Evolutionary conservation across 2,797 vertebrate species (phyloP).

Genomic region (Coilia nasus): DNA sequence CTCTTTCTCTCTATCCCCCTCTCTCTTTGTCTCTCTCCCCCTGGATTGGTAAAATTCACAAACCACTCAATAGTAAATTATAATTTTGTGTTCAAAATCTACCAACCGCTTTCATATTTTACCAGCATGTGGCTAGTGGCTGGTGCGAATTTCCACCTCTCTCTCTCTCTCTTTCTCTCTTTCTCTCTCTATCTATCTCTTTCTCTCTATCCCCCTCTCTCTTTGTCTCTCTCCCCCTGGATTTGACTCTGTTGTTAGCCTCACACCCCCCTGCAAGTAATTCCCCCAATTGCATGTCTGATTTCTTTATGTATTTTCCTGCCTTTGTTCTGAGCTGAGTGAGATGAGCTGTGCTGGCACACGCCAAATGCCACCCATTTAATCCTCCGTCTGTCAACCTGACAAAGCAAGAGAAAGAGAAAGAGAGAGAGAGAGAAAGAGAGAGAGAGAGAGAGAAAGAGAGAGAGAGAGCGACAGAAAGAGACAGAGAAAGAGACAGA

Average conservation of each 20-base stretch:
- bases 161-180: conserved; percentile 22
- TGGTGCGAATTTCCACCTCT: no score
- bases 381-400: conserved; percentile 46
- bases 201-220: background rate
- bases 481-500: background rate
- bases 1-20: background rate
- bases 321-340: conserved; percentile 40
- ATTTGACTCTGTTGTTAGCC: background rate
- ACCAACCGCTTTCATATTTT: no score
- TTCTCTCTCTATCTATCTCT: background rate
- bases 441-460: conserved; percentile 22
- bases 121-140: no score
- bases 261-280: conserved; percentile 17
- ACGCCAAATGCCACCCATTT: conserved; percentile 17
- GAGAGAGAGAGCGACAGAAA: conserved; percentile 27
- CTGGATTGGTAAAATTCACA: background rate
- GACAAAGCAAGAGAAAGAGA: conserved; percentile 30
- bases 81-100: no score
- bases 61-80: no score
- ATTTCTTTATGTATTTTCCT: conserved; percentile 51
- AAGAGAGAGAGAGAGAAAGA: background rate
- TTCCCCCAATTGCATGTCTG: conserved; percentile 43
- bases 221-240: conserved; percentile 15
- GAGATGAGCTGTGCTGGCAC: conserved; percentile 38
- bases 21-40: conserved; percentile 25